A percentile compares a stretch with the other conserved stretches of the same genome.
phyloP scores from a whole-genome alignment of 1,140 invertebrate species.

The Heliconius hewitsoni region DNA sequence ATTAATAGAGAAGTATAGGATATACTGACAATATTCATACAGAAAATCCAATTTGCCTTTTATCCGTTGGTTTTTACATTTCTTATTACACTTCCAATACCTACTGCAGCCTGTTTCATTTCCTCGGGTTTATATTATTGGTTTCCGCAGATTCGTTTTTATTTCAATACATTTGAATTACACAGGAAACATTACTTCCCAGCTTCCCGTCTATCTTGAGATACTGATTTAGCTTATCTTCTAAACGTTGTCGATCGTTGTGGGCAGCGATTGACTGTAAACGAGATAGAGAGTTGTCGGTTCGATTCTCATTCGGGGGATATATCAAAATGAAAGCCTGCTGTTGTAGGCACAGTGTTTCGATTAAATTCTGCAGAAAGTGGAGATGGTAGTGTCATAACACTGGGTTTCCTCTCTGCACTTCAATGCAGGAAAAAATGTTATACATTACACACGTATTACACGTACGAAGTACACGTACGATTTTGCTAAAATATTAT shows the following conservation, averaged over 20 bases:
- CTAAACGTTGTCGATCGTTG: not conserved
- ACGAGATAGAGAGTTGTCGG: too few species aligned
- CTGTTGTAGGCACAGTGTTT: too few species aligned
- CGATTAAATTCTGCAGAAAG: too few species aligned
- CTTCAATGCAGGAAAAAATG: too few species aligned
- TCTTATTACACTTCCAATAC: conserved; percentile 16
- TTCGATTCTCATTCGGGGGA: too few species aligned
- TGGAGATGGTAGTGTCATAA: too few species aligned
- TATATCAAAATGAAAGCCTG: too few species aligned
- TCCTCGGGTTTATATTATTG: conserved; percentile 23
- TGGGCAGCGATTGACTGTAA: too few species aligned
- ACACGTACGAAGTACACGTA: too few species aligned
- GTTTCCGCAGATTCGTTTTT: conserved; percentile 12
- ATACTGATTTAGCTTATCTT: conserved; percentile 3
- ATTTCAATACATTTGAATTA: conserved; percentile 13
- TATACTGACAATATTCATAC: conserved; percentile 10
- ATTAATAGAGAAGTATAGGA: not conserved
- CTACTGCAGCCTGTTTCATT: conserved; percentile 15
- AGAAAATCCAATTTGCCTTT: conserved; percentile 19
- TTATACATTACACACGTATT: not conserved
- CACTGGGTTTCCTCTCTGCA: too few species aligned
- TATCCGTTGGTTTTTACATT: conserved; percentile 20
- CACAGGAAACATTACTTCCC: conserved; percentile 13
- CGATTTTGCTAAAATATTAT: not conserved
- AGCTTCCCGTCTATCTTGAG: conserved; percentile 4